phyloP scores from a whole-genome alignment of 30 jellyfish, hydroid and myxozoan species.

The Morbakka virulenta region DNA sequence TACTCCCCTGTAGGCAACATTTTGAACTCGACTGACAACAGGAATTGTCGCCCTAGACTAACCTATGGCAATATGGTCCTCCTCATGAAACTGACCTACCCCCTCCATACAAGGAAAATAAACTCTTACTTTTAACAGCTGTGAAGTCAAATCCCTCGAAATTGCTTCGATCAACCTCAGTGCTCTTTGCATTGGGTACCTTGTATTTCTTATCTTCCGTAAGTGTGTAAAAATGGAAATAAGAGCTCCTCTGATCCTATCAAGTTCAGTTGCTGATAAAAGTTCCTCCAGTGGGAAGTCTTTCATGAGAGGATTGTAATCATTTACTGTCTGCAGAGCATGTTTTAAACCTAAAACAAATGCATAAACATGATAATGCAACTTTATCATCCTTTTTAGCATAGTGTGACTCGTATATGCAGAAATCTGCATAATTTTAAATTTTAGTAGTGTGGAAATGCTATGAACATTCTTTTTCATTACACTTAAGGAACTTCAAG shows the following conservation, averaged over 20 bases:
- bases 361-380: neutral
- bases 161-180: constrained; percentile 86
- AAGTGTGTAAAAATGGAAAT: constrained; percentile 69
- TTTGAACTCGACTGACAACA: too few relatives aligned
- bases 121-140: constrained; percentile 61
- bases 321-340: constrained; percentile 82
- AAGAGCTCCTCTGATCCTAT: constrained; percentile 70
- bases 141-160: constrained; percentile 84
- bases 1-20: too few relatives aligned
- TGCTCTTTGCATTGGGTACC: constrained; percentile 86
- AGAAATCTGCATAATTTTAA: too few relatives aligned
- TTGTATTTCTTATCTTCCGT: constrained; percentile 66
- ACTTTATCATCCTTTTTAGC: too few relatives aligned
- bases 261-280: constrained; percentile 91
- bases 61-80: too few relatives aligned
- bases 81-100: too few relatives aligned
- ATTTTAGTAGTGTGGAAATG: too few relatives aligned
- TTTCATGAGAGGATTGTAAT: constrained; percentile 90
- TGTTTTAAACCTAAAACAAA: constrained; percentile 70
- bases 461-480: too few relatives aligned
- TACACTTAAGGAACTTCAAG: too few relatives aligned
- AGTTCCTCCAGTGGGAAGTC: constrained; percentile 92
- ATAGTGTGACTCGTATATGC: too few relatives aligned
- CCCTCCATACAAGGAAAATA: too few relatives aligned
- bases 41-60: too few relatives aligned